Conservation (phyloP, 2,888 invertebrate genomes). For the Drosophila algonquin region DNA sequence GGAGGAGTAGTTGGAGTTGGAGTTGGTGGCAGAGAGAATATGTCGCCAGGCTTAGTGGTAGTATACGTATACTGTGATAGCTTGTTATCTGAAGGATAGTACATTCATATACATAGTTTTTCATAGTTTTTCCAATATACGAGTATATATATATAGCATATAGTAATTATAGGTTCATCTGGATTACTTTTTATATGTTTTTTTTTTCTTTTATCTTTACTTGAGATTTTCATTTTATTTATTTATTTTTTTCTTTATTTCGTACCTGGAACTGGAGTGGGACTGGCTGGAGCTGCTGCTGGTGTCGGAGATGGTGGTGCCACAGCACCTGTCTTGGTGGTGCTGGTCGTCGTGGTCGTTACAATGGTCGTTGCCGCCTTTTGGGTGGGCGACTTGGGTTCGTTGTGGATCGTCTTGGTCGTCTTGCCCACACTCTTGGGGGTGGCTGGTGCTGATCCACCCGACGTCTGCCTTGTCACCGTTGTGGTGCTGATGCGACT, state of each 20-base stretch:
- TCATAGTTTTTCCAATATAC: constrained; percentile 51
- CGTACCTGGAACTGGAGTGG: constrained; percentile 82
- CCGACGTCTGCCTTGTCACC: constrained; percentile 74
- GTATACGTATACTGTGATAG: constrained; percentile 80
- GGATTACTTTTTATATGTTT: constrained; percentile 8
- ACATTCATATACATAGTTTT: constrained; percentile 79
- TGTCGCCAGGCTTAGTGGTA: constrained; percentile 79
- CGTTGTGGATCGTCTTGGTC: constrained; percentile 67
- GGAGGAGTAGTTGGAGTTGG: constrained; percentile 70
- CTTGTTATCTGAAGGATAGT: constrained; percentile 83
- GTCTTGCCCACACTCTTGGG: constrained; percentile 68
- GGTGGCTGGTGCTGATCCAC: constrained; percentile 20
- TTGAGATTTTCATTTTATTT: constrained; percentile 15
- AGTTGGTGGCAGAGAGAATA: constrained; percentile 77
- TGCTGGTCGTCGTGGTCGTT: constrained; percentile 55
- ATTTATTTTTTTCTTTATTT: constrained; percentile 59
- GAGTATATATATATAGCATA: constrained; percentile 26
- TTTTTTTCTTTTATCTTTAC: constrained; percentile 31
- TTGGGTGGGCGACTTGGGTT: constrained; percentile 71
- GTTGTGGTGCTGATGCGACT: constrained; percentile 83
- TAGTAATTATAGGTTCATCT: constrained; percentile 22
- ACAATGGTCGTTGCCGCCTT: constrained; percentile 26
- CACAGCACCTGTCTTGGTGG: constrained; percentile 20
- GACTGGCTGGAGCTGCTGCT: constrained; percentile 28
- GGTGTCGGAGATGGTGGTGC: constrained; percentile 23